These are phyloP conservation scores for Platorchestia sp. DNA, from an alignment of 1,140 invertebrate species.

Conservation along the genomic window DNA sequence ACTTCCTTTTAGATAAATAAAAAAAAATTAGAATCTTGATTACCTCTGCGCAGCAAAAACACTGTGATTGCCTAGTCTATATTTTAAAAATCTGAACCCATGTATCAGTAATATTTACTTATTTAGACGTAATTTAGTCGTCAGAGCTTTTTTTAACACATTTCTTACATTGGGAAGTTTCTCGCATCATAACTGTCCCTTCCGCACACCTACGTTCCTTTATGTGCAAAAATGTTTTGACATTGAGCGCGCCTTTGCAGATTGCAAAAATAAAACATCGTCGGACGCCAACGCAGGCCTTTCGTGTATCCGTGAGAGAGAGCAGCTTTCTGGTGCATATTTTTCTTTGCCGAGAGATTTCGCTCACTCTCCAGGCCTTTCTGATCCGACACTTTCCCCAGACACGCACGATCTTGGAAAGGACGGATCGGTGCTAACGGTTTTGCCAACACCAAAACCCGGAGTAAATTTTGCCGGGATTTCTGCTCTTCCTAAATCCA, in stretches of 20 bases:
- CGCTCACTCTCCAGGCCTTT: not conserved
- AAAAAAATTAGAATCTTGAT: too few relatives aligned
- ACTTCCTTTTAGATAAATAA: too few relatives aligned
- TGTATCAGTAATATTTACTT: too few relatives aligned
- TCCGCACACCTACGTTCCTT: not conserved
- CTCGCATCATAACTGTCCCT: too few relatives aligned
- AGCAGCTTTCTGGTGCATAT: not conserved
- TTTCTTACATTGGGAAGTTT: too few relatives aligned
- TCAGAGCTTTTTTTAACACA: too few relatives aligned
- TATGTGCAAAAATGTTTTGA: not conserved
- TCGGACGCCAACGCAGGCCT: not conserved
- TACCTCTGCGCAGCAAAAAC: too few relatives aligned
- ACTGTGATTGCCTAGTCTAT: too few relatives aligned
- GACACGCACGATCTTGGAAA: not conserved
- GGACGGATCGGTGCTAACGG: not conserved
- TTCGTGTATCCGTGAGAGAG: not conserved
- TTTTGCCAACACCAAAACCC: not conserved
- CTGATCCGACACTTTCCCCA: not conserved
- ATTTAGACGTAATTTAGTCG: too few relatives aligned
- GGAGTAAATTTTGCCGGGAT: not conserved
- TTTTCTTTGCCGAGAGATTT: not conserved
- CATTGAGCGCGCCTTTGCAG: not conserved
- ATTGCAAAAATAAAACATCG: not conserved
- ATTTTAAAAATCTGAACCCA: too few relatives aligned
- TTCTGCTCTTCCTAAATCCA: not conserved